Base-by-base conservation (phyloP, 2,797 vertebrate species). In the Cuniculus paca region DNA sequence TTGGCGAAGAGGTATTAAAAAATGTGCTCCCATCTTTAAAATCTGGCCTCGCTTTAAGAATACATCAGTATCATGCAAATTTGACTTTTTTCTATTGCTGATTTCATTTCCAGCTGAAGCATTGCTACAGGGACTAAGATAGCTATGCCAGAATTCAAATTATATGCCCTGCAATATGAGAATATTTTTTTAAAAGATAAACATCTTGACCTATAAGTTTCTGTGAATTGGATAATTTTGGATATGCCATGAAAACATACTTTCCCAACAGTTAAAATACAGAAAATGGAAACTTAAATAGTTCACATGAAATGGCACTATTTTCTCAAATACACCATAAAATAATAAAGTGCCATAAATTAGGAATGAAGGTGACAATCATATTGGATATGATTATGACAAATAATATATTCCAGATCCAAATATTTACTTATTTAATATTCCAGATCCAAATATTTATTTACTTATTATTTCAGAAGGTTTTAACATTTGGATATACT, bases 21-120 rank as follows among this genome's bases (percentile, higher is more conserved):
- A 95, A 95, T 97, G 97, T 93, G 97, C 98, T 97, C 98, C 74
- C 88, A 58, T 74, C 92, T 89, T 96, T 98, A 97, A 97, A 96
- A 98, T 81, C 88, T 98, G 82, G n/a, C 68, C 92, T 95, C 86
- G 72, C 65, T 97, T 98, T 91, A 88, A 78, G 88, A 97, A 89
- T 22, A 88, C 48, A 31, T 79, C 74, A 97, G 42, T 86, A 93
- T 60, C 92, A 48, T 72, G 90, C 42, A n/a, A 97, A 16, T 84
- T 88, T 93, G 79, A 97, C 95, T 95, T 95, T 95, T 74, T 92
- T 52, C 90, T 82, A 26, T 48, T 45, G 70, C 42, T 50, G 24
- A 2, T 95, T 89, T 87, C 24, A 88, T 80, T 88, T 85, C 36
- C 24, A 93, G 20, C 17, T 34, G 31, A 93, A 93, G 12, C 28